A percentile compares a stretch with the other conserved stretches of the same genome.
phyloP scores from a whole-genome alignment of 2,888 invertebrate genomes.

The Lissonota sp. region DNA sequence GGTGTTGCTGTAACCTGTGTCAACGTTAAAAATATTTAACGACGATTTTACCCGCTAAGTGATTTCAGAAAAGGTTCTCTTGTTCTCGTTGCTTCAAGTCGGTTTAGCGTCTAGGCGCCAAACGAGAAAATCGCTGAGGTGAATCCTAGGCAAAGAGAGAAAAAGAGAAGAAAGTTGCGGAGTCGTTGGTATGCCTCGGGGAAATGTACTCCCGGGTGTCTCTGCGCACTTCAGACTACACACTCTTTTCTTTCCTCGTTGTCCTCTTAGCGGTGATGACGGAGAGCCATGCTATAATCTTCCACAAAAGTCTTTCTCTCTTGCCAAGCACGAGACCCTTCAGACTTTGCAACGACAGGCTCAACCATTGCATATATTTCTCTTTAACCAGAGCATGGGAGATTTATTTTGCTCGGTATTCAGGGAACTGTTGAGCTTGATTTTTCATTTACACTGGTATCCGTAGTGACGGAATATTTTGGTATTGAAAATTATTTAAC shows the following conservation, averaged over 20 bases:
- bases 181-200: conserved; percentile 11
- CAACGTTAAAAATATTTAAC: no score
- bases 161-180: neutral
- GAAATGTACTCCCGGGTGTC: conserved; percentile 5
- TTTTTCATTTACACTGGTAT: no score
- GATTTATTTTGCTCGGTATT: no score
- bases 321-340: neutral
- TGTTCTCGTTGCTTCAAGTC: neutral
- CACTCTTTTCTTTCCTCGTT: conserved; percentile 6
- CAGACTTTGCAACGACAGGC: conserved; percentile 12
- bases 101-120: neutral
- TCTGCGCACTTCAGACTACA: neutral
- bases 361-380: neutral
- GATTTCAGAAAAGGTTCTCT: neutral
- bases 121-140: neutral
- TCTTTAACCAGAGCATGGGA: no score
- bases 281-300: neutral
- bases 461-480: no score
- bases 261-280: conserved; percentile 30
- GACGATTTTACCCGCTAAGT: neutral
- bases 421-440: no score
- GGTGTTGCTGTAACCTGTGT: no score
- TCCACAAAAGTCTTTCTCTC: conserved; percentile 26
- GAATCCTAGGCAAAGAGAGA: neutral
- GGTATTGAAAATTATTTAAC: no score